phyloP scores from a whole-genome alignment of 2,888 invertebrate genomes.

The Eledona agricola region DNA sequence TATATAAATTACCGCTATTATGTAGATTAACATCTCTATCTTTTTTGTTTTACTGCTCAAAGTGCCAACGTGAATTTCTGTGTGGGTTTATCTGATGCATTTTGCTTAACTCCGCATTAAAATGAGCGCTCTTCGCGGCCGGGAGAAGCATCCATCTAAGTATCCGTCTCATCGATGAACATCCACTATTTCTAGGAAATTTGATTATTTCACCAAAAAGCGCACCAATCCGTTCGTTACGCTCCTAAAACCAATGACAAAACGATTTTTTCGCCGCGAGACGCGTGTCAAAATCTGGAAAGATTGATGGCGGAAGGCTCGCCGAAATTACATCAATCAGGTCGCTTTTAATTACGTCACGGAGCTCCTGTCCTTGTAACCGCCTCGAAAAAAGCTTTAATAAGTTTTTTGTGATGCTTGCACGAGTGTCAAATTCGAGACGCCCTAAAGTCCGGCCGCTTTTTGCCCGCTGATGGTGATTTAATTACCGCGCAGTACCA shows the following conservation, averaged over 20 bases:
- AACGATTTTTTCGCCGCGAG: constrained; percentile 21
- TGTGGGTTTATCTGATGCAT: constrained; percentile 44
- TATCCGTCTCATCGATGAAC: neutral
- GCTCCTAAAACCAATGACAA: constrained; percentile 24
- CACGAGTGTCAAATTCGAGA: constrained; percentile 2
- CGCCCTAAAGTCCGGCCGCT: constrained; percentile 9
- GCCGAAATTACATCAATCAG: constrained; percentile 29
- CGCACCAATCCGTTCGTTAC: constrained; percentile 15
- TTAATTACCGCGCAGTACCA: neutral
- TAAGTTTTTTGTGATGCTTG: constrained; percentile 3
- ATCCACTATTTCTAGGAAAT: neutral
- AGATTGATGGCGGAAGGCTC: constrained; percentile 24
- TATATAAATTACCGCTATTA: constrained; percentile 48
- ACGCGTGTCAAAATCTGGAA: constrained; percentile 25
- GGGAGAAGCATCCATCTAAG: neutral
- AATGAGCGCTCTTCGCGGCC: constrained; percentile 19
- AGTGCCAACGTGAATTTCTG: constrained; percentile 43
- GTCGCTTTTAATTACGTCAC: constrained; percentile 19
- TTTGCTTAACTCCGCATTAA: constrained; percentile 37
- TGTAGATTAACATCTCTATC: constrained; percentile 47
- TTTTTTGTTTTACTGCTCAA: constrained; percentile 38
- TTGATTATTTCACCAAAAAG: constrained; percentile 1
- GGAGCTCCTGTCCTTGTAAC: constrained; percentile 18
- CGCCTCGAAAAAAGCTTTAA: constrained; percentile 11
- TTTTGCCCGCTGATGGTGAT: too few relatives aligned